Evolutionary conservation across 2,888 invertebrate genomes (phyloP).

Genomic region (Polydrusus tereticollis): DNA sequence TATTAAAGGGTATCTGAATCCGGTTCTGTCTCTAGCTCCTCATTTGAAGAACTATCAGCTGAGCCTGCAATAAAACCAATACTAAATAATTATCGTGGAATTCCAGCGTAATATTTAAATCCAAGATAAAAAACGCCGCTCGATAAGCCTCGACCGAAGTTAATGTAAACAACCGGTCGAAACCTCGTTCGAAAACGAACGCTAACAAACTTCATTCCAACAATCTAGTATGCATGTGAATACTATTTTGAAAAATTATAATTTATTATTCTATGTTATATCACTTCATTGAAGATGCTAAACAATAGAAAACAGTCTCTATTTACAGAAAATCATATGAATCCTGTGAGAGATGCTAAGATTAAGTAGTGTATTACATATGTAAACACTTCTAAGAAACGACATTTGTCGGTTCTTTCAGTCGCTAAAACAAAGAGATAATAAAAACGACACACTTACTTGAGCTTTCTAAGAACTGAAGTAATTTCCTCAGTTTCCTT

Average conservation of each 20-base stretch:
- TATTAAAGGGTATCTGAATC: constrained; percentile 8
- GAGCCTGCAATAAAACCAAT: constrained; percentile 10
- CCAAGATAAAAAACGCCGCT: neutral
- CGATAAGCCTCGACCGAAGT: neutral
- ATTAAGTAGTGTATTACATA: constrained; percentile 15
- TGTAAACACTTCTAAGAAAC: neutral
- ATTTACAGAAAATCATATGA: constrained; percentile 1
- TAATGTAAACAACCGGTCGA: neutral
- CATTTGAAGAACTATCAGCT: neutral
- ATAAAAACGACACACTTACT: neutral
- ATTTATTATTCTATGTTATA: neutral
- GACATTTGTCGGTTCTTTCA: neutral
- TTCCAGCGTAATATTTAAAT: neutral
- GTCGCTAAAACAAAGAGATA: neutral
- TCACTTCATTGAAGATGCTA: constrained; percentile 2
- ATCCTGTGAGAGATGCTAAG: neutral
- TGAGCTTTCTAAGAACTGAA: constrained; percentile 11
- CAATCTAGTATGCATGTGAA: constrained; percentile 10
- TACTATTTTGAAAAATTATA: constrained; percentile 1
- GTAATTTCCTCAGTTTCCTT: neutral
- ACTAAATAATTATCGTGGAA: neutral
- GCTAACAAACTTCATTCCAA: no score
- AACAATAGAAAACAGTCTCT: neutral
- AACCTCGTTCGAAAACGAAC: neutral
- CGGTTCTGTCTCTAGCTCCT: neutral